Conservation (phyloP, 2,797 vertebrate genomes). For the Paguma larvata region DNA sequence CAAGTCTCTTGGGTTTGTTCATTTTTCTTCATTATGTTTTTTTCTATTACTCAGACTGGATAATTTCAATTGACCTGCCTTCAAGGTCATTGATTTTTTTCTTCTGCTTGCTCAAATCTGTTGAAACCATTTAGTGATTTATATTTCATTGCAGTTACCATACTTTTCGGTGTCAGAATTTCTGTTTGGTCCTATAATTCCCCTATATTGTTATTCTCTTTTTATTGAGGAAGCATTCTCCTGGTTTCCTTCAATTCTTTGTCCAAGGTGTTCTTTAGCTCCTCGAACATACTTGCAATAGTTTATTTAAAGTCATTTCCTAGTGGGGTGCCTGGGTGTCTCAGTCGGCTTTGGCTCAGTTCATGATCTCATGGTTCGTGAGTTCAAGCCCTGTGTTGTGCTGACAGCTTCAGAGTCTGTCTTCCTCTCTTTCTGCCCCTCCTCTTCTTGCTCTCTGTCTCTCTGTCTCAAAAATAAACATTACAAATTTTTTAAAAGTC, state of each 20-base stretch:
- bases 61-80: not conserved
- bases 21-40: not conserved
- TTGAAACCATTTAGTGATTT: not conserved
- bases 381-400: too few relatives aligned
- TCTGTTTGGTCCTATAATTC: not conserved
- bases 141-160: not conserved
- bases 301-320: not conserved
- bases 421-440: too few relatives aligned
- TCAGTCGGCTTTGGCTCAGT: too few relatives aligned
- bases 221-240: not conserved
- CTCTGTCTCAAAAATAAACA: too few relatives aligned
- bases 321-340: not conserved
- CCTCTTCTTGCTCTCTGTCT: too few relatives aligned
- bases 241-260: not conserved
- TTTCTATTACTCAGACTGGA: not conserved
- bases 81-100: not conserved
- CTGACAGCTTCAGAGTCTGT: too few relatives aligned
- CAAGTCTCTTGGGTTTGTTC: not conserved
- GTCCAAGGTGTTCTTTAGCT: not conserved
- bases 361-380: too few relatives aligned
- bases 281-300: not conserved
- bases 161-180: not conserved
- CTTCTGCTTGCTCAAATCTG: not conserved
- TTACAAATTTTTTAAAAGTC: too few relatives aligned
- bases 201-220: not conserved